Percentiles rank a stretch among this genome's conserved stretches.
These are phyloP conservation scores for Itoplectis maculator DNA, from an alignment of 2,888 invertebrate genomes.

Conservation along the genomic window DNA sequence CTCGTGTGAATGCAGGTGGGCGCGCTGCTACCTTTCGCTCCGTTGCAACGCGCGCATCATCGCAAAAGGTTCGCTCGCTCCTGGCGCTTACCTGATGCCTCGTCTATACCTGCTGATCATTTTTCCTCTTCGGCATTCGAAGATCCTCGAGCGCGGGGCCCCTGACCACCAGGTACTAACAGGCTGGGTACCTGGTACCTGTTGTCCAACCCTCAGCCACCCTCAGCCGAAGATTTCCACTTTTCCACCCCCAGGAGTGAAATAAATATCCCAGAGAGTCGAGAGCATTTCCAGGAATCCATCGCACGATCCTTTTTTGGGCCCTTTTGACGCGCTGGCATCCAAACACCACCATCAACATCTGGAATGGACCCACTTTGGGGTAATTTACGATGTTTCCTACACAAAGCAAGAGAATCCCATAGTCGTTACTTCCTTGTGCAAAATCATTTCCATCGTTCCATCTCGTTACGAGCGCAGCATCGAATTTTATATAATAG, in stretches of 20 bases:
- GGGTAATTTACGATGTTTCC: conserved; percentile 13
- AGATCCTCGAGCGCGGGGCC: too few species aligned
- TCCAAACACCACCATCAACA: not conserved
- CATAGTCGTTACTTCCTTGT: not conserved
- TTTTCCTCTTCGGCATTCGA: not conserved
- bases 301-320: not conserved
- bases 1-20: conserved; percentile 36
- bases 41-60: conserved; percentile 45
- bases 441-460: conserved; percentile 15
- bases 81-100: conserved; percentile 39
- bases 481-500: conserved; percentile 26
- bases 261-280: not conserved
- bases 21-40: conserved; percentile 48
- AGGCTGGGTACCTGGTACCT: not conserved
- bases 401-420: not conserved
- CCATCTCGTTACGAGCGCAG: conserved; percentile 19
- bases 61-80: conserved; percentile 19
- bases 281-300: not conserved
- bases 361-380: too few species aligned
- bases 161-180: too few species aligned
- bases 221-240: conserved; percentile 7
- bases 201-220: not conserved
- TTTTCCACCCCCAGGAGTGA: not conserved
- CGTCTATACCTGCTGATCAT: conserved; percentile 53
- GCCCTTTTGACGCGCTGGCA: not conserved